Conservation (phyloP, 2,113 vertebrate genomes). For the Halcyon malimbica region DNA sequence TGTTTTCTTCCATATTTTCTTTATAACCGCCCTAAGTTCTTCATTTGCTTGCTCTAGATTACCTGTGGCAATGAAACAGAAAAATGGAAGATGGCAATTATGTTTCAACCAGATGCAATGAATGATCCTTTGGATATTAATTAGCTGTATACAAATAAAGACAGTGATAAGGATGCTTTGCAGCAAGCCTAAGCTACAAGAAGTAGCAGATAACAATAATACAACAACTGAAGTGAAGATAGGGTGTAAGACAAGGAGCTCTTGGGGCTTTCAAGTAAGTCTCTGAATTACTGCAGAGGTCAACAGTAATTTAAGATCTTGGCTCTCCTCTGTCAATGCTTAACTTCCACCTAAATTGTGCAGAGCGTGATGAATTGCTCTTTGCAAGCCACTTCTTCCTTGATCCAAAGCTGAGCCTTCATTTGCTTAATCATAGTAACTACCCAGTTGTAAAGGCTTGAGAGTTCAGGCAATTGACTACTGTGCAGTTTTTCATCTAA, state of each 20-base stretch:
- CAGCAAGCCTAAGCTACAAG: neutral
- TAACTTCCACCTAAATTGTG: neutral
- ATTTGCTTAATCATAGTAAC: neutral
- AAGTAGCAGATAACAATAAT: neutral
- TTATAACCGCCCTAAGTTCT: conserved; percentile 96
- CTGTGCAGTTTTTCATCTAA: neutral
- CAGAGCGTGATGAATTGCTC: neutral
- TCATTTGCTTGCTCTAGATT: conserved; percentile 98
- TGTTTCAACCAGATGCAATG: neutral
- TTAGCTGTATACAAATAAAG: neutral
- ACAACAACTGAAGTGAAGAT: neutral
- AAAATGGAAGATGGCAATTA: neutral
- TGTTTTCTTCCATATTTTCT: conserved; percentile 99
- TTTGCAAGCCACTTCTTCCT: neutral
- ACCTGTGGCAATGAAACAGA: conserved; percentile 72
- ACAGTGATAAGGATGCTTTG: neutral
- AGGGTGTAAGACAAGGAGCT: neutral
- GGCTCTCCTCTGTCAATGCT: neutral
- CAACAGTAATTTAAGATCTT: neutral
- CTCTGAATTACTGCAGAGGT: neutral
- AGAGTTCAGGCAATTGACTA: neutral
- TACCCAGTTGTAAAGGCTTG: neutral
- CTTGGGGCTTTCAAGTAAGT: neutral
- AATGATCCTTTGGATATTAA: neutral
- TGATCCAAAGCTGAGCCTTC: neutral